These are phyloP conservation scores for Solea senegalensis DNA, from an alignment of 2,113 vertebrate genomes.

Conservation along the genomic window DNA sequence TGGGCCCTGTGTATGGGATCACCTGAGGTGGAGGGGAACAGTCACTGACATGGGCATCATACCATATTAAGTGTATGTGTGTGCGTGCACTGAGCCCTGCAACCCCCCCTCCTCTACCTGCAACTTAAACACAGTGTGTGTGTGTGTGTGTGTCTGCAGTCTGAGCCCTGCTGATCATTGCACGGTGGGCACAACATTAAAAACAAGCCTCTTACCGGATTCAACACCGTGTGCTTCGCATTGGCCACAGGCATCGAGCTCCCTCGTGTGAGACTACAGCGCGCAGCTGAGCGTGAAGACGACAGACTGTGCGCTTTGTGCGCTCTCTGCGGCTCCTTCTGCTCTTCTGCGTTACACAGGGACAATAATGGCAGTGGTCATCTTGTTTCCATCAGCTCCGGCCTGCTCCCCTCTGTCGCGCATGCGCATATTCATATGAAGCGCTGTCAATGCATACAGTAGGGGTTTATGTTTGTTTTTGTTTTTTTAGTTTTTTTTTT, in stretches of 20 bases:
- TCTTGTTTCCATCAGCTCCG: slow-evolving; percentile 37
- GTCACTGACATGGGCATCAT: neutral
- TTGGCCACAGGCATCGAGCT: slow-evolving; percentile 81
- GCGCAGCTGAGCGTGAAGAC: slow-evolving; percentile 35
- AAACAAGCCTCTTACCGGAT: slow-evolving; percentile 76
- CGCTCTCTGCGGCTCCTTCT: slow-evolving; percentile 4
- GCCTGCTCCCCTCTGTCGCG: slow-evolving; percentile 4
- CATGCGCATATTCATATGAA: slow-evolving; percentile 37
- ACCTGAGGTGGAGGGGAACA: slow-evolving; percentile 66
- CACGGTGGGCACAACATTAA: neutral
- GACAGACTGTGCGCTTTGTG: slow-evolving; percentile 8
- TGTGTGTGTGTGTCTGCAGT: slow-evolving; percentile 2
- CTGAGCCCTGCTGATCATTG: neutral
- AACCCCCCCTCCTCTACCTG: neutral
- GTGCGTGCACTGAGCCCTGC: neutral
- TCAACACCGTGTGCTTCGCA: slow-evolving; percentile 79
- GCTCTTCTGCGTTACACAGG: slow-evolving; percentile 29
- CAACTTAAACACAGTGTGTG: neutral
- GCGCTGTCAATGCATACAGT: too few relatives aligned
- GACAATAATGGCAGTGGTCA: slow-evolving; percentile 33
- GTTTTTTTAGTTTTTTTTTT: too few relatives aligned
- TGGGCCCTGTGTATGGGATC: slow-evolving; percentile 88
- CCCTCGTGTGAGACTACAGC: slow-evolving; percentile 26
- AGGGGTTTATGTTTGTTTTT: too few relatives aligned
- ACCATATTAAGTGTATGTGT: too few relatives aligned